Conservation (phyloP, 2,113 vertebrate species). For the Rhineura floridana region DNA sequence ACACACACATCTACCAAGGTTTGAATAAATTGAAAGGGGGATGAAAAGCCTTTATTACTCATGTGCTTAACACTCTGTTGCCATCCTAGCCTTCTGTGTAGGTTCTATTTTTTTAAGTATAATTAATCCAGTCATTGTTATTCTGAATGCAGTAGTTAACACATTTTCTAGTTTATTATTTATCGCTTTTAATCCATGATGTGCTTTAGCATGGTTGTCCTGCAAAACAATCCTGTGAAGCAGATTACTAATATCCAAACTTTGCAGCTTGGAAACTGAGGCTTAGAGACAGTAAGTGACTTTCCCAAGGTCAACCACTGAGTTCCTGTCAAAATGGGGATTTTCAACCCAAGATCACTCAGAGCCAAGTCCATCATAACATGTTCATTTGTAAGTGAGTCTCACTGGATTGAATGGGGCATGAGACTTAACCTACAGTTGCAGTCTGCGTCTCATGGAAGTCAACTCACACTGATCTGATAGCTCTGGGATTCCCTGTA, state of each 20-base stretch:
- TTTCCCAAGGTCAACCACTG: conserved; percentile 15
- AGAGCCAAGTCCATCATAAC: not conserved
- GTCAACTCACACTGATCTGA: not conserved
- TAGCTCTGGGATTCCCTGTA: not conserved
- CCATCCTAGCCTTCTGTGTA: not conserved
- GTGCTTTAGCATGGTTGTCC: not conserved
- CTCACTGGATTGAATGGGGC: not conserved
- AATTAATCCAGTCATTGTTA: not conserved
- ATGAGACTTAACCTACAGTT: not conserved
- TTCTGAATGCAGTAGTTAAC: not conserved
- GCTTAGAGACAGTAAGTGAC: not conserved
- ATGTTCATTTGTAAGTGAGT: not conserved
- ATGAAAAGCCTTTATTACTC: not conserved
- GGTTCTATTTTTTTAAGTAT: not conserved
- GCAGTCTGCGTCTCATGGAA: not conserved
- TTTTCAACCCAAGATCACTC: not conserved
- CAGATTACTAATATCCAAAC: too few species aligned
- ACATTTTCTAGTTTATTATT: not conserved
- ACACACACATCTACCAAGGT: not conserved
- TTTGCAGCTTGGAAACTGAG: not conserved
- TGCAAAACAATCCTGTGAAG: not conserved
- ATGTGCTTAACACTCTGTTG: not conserved
- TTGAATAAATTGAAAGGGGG: not conserved
- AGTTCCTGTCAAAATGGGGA: not conserved
- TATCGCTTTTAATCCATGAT: not conserved